Conservation (phyloP, 2,888 invertebrate species). For the Callosobruchus maculatus region DNA sequence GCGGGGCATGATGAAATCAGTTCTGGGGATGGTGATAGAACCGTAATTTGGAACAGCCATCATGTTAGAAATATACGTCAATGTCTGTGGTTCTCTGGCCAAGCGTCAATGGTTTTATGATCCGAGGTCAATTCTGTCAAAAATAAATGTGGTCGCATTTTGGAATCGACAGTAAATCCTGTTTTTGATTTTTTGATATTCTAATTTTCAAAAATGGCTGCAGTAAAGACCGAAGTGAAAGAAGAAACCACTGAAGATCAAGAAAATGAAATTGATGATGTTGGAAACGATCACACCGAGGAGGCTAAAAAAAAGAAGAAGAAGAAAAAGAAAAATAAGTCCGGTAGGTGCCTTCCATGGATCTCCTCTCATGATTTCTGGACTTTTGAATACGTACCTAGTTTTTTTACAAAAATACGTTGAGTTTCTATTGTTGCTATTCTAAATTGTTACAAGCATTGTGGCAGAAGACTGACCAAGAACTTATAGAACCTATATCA, state of each 20-base stretch:
- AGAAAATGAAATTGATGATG: conserved; percentile 52
- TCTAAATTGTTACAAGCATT: too few relatives aligned
- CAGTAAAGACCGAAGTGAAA: conserved; percentile 53
- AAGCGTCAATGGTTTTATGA: too few relatives aligned
- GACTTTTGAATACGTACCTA: not conserved
- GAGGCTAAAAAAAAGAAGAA: conserved; percentile 77
- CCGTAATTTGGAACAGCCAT: too few relatives aligned
- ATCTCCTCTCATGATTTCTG: not conserved
- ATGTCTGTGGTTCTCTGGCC: too few relatives aligned
- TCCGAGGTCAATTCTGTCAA: not conserved
- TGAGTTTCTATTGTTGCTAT: too few relatives aligned
- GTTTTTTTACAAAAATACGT: not conserved
- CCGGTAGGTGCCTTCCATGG: conserved; percentile 12
- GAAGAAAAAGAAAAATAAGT: conserved; percentile 70
- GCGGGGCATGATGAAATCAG: too few relatives aligned
- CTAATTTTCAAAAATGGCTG: conserved; percentile 54
- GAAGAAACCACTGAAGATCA: conserved; percentile 55
- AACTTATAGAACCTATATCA: too few relatives aligned
- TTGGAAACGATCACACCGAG: conserved; percentile 45
- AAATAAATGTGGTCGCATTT: not conserved
- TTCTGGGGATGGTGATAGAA: too few relatives aligned
- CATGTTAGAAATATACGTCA: too few relatives aligned
- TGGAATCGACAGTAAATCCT: not conserved
- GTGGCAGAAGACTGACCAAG: too few relatives aligned
- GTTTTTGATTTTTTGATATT: not conserved